Percentiles rank a stretch among this genome's conserved stretches.
Evolutionary conservation across 2,113 vertebrate species (phyloP).

Genomic region (Phyllostomus discolor): DNA sequence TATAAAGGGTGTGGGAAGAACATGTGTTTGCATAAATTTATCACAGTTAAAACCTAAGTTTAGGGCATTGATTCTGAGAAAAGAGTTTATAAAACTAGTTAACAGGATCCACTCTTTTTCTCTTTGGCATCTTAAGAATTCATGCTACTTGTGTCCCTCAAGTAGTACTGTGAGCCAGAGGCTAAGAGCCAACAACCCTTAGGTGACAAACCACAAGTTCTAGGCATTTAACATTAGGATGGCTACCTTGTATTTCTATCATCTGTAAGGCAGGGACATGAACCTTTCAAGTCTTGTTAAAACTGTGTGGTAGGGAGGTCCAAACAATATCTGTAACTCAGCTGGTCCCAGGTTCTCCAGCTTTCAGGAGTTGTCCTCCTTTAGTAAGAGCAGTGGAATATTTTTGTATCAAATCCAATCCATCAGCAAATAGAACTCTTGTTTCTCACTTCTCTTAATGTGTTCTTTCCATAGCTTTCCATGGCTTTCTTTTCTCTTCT

Average conservation of each 20-base stretch:
- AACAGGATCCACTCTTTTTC: background rate
- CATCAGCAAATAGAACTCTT: background rate
- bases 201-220: background rate
- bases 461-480: background rate
- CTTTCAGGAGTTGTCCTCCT: background rate
- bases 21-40: background rate
- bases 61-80: background rate
- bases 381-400: background rate
- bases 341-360: background rate
- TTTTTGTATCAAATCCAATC: background rate
- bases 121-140: background rate
- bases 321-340: background rate
- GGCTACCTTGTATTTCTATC: background rate
- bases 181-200: background rate
- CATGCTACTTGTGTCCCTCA: background rate
- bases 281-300: background rate
- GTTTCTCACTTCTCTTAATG: background rate
- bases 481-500: background rate
- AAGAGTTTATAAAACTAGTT: background rate
- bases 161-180: background rate
- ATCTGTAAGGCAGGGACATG: background rate
- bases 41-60: background rate
- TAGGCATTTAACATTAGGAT: background rate
- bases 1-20: background rate
- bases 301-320: background rate